Percentiles rank a stretch among this genome's conserved stretches.
Conservation (phyloP, 2,888 invertebrate genomes). For the Lochmaea crataegi region DNA sequence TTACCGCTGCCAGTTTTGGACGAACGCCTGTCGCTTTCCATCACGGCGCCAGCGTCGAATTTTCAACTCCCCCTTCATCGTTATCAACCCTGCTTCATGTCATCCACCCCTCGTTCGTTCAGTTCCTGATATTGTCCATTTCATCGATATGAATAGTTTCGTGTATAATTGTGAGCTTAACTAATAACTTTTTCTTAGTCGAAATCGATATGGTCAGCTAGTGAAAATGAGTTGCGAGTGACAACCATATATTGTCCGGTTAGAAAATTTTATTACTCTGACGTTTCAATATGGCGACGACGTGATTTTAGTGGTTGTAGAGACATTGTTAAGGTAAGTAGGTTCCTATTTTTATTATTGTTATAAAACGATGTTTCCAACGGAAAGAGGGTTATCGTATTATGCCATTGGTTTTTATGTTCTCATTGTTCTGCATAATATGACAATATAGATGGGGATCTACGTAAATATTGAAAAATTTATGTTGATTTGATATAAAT, state of each 20-base stretch:
- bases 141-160: constrained; percentile 33
- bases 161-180: constrained; percentile 28
- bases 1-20: constrained; percentile 39
- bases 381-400: no score
- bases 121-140: constrained; percentile 28
- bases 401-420: no score
- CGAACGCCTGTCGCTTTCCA: constrained; percentile 27
- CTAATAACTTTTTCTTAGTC: constrained; percentile 1
- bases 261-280: constrained; percentile 7
- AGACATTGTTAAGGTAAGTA: constrained; percentile 36
- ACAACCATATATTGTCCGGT: background rate
- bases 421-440: no score
- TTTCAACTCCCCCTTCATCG: constrained; percentile 12
- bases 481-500: no score
- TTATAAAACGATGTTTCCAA: background rate
- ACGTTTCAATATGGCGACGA: constrained; percentile 34
- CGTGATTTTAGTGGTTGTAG: constrained; percentile 9
- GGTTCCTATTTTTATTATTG: constrained; percentile 17
- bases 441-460: no score
- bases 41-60: constrained; percentile 39
- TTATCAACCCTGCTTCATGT: constrained; percentile 36
- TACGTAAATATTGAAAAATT: no score
- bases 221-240: constrained; percentile 17
- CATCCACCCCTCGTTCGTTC: constrained; percentile 36
- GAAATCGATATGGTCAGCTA: constrained; percentile 29